Conservation (phyloP, 92 coral and sea anemone species). For the Epizoanthus stellaris region DNA sequence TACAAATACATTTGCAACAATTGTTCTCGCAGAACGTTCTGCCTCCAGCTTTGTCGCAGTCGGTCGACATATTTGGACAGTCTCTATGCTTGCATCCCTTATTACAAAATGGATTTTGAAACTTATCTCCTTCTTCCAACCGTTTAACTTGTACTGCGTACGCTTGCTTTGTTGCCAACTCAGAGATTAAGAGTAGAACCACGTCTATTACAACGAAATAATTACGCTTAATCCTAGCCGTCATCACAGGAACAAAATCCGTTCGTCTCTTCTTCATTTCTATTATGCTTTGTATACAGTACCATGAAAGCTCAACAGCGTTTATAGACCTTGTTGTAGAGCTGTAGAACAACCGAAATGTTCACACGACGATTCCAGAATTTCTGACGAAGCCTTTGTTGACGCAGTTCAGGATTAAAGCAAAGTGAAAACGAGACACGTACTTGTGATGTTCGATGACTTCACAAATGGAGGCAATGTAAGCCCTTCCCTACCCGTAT, state of each 20-base stretch:
- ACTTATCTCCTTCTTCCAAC: conserved; percentile 27
- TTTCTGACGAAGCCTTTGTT: not conserved
- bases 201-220: not conserved
- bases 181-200: conserved; percentile 8
- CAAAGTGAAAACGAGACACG: not conserved
- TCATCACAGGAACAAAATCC: not conserved
- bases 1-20: conserved; percentile 22
- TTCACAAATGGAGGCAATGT: conserved; percentile 21
- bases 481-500: conserved; percentile 29
- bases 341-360: not conserved
- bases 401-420: not conserved
- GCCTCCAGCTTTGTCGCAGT: conserved; percentile 34
- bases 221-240: conserved; percentile 1
- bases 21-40: not conserved
- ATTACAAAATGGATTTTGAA: conserved; percentile 22
- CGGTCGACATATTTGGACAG: not conserved
- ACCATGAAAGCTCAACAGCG: not conserved
- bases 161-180: not conserved
- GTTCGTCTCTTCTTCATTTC: not conserved
- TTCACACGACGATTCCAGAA: not conserved
- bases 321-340: not conserved
- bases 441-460: conserved; percentile 17
- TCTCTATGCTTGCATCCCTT: not conserved
- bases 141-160: conserved; percentile 14
- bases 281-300: conserved; percentile 5